phyloP scores from a whole-genome alignment of 1,140 invertebrate species.

The Drosophila ohnishii region DNA sequence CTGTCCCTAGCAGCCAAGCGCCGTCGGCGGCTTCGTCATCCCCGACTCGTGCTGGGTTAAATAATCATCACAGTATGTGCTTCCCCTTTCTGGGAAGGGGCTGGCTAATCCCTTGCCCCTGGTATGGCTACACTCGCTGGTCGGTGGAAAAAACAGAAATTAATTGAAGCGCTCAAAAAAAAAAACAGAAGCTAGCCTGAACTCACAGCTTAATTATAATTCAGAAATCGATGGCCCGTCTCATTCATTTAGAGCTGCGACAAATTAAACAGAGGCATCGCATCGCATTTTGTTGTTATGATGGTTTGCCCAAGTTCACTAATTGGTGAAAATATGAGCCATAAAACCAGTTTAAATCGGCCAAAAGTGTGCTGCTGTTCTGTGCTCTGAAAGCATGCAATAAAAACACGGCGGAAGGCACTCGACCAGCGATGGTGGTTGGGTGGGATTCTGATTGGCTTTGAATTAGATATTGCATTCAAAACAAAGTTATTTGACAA shows the following conservation, averaged over 20 bases:
- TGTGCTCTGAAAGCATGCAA: constrained; percentile 32
- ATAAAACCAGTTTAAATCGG: constrained; percentile 42
- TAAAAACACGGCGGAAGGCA: constrained; percentile 18
- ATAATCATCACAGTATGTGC: constrained; percentile 35
- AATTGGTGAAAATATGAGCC: constrained; percentile 43
- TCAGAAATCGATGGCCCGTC: constrained; percentile 33
- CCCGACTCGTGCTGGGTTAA: constrained; percentile 24
- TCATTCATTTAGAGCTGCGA: constrained; percentile 22
- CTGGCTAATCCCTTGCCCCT: constrained; percentile 22
- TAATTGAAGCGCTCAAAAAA: constrained; percentile 32
- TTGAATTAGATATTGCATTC: constrained; percentile 14
- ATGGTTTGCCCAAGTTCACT: constrained; percentile 23
- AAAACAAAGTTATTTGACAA: constrained; percentile 34
- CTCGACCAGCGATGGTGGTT: background rate
- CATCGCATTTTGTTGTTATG: constrained; percentile 12
- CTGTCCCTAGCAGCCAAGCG: constrained; percentile 15
- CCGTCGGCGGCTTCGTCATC: constrained; percentile 13
- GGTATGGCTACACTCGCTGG: constrained; percentile 4
- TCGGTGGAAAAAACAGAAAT: constrained; percentile 14
- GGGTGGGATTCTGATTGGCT: background rate
- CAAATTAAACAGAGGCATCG: constrained; percentile 36
- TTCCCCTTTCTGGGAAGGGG: constrained; percentile 22
- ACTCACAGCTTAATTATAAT: constrained; percentile 43
- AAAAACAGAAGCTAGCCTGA: constrained; percentile 21
- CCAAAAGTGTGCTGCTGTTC: constrained; percentile 21